These are phyloP conservation scores for Pitangus sulphuratus DNA, from an alignment of 2,797 vertebrate genomes.

Conservation along the genomic window DNA sequence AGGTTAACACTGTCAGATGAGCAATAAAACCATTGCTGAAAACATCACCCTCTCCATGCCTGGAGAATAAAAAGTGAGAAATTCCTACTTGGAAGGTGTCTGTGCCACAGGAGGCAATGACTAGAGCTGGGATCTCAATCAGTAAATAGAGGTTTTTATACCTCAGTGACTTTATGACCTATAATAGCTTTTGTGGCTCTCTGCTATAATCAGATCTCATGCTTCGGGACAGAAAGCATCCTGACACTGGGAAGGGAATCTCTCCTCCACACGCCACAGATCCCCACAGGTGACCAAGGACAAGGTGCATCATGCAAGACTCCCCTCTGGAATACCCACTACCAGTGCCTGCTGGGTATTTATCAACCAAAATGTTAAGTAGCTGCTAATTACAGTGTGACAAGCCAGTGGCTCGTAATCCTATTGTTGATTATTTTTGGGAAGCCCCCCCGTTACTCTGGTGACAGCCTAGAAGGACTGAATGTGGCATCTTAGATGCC, in stretches of 20 bases:
- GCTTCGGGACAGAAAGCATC: neutral
- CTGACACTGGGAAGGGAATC: neutral
- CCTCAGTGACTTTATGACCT: neutral
- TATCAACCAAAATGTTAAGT: neutral
- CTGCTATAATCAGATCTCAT: neutral
- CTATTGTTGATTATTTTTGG: neutral
- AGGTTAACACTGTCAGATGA: neutral
- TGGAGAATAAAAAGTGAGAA: neutral
- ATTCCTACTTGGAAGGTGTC: neutral
- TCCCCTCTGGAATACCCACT: neutral
- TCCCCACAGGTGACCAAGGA: neutral
- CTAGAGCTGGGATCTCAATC: neutral
- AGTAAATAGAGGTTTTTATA: neutral
- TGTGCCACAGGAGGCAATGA: neutral
- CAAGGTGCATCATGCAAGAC: neutral
- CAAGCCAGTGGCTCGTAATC: accelerated
- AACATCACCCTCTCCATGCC: neutral
- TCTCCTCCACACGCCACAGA: neutral
- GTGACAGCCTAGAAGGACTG: neutral
- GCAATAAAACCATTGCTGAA: neutral
- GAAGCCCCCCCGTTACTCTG: neutral
- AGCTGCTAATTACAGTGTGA: neutral
- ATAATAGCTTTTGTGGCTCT: neutral
- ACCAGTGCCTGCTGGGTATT: neutral
- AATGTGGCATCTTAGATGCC: neutral